phyloP scores from a whole-genome alignment of 2,888 invertebrate species.

The Hypercompe scribonia region DNA sequence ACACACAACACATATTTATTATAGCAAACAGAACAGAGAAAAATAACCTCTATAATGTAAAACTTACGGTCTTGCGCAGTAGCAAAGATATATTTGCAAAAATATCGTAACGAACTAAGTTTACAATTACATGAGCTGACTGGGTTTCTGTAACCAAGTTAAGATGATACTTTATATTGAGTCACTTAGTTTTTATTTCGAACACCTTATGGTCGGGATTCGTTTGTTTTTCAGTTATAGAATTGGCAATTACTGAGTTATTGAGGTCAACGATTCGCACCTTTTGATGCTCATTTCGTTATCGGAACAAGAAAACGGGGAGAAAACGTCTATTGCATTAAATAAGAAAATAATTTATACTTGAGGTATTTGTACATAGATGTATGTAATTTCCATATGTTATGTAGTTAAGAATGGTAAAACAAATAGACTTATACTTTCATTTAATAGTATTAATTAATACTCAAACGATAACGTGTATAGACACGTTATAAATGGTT shows the following conservation, averaged over 20 bases:
- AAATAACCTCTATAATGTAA: rapidly evolving
- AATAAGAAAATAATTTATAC: slow-evolving; percentile 6
- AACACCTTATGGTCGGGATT: slow-evolving; percentile 27
- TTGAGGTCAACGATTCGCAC: slow-evolving; percentile 82
- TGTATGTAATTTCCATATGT: neutral
- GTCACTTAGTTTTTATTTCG: neutral
- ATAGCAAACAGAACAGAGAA: slow-evolving; percentile 5
- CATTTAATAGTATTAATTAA: neutral
- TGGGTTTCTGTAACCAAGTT: slow-evolving; percentile 26
- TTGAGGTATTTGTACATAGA: neutral
- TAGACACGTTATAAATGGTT: neutral
- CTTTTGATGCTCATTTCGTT: slow-evolving; percentile 75
- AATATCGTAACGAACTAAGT: slow-evolving; percentile 46
- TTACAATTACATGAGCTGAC: slow-evolving; percentile 48
- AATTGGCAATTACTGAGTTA: slow-evolving; percentile 38
- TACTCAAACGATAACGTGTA: neutral
- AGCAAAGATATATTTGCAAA: slow-evolving; percentile 32
- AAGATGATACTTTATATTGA: neutral
- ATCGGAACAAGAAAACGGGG: slow-evolving; percentile 77
- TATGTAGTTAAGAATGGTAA: neutral
- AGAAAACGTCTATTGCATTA: slow-evolving; percentile 56
- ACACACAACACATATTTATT: slow-evolving; percentile 21
- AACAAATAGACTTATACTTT: no score
- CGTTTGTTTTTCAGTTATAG: slow-evolving; percentile 10
- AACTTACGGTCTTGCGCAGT: neutral